phyloP scores from a whole-genome alignment of 2,113 vertebrate species.

The Coracopsis vasa region DNA sequence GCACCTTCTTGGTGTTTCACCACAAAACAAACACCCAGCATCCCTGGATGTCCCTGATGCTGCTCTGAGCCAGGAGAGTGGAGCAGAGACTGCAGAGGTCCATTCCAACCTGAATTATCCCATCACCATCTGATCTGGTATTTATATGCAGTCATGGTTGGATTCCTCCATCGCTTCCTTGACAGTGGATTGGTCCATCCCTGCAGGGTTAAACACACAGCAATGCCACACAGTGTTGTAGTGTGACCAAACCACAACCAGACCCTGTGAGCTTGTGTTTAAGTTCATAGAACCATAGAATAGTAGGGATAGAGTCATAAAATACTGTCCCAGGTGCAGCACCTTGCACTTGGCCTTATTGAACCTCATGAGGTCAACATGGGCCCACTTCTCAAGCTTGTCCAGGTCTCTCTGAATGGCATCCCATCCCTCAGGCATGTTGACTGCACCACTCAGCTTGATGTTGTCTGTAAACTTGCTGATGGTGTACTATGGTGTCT shows the following conservation, averaged over 20 bases:
- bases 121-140: not conserved
- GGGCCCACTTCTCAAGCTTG: not conserved
- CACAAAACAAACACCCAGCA: not conserved
- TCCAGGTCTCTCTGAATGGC: not conserved
- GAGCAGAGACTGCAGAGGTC: not conserved
- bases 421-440: not conserved
- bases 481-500: not conserved
- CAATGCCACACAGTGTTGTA: not conserved
- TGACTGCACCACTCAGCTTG: not conserved
- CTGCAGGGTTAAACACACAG: not conserved
- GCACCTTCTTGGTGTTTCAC: not conserved
- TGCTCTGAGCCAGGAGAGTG: not conserved
- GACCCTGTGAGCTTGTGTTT: not conserved
- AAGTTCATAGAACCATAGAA: not conserved
- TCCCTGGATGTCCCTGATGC: not conserved
- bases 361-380: not conserved
- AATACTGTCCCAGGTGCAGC: too few species aligned
- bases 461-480: not conserved
- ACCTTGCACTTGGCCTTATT: not conserved
- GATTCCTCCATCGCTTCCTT: not conserved
- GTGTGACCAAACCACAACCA: not conserved
- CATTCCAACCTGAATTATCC: not conserved
- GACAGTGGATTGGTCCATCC: not conserved
- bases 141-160: not conserved
- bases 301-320: not conserved